Base-by-base conservation (phyloP, 2,113 vertebrate genomes). In the Rhabdornis inornatus region DNA sequence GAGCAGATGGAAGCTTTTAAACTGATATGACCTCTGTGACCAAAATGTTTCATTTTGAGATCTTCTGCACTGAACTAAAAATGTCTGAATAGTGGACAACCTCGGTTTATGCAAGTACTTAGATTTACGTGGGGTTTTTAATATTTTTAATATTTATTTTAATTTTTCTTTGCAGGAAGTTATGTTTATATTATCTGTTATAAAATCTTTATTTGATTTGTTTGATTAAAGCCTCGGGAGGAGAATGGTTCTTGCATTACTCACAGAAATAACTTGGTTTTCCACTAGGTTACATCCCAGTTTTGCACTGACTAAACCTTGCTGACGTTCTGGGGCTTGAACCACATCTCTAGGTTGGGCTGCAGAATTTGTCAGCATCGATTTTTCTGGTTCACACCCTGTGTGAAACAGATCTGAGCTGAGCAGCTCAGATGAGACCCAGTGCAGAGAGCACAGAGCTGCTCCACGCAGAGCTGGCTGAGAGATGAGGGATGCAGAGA, bases 1-100 rank as follows among this genome's bases (percentile, higher is more conserved):
- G 86, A 96, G 74, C 50, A 80, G 92, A 96, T 92, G 87, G 92
- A 93, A 68, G 86, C 91, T 83, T 93, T 90, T 96, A 89, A 75
- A 94, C 71, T 68, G 82, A 80, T 89, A 70, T 30, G 79, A 94
- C 91, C 95, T 93, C 88, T 78, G 65, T 83, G 91, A 71, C 88
- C 87, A 96, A 59, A 77, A 89, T 87, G 47, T 53, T 95, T 95
- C 20, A 0, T 72, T 95, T 85, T 68, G 68, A 81, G 78, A 42
- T 94, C 56, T 75, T 84, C 30, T 70, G 33, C 53, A 30, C 21
- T 50, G 49, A 77, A 47, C 13, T 64, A 23, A 76, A 89, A 87
- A 71, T 33, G 7, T 42, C 53, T 42, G 15, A 53, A 65, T 35
- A 77, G 21, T 35, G 15, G 50, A 39, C 64, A 79, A 33, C 13